These are phyloP conservation scores for Wasmannia auropunctata DNA, from an alignment of 1,140 invertebrate genomes.

Conservation along the genomic window DNA sequence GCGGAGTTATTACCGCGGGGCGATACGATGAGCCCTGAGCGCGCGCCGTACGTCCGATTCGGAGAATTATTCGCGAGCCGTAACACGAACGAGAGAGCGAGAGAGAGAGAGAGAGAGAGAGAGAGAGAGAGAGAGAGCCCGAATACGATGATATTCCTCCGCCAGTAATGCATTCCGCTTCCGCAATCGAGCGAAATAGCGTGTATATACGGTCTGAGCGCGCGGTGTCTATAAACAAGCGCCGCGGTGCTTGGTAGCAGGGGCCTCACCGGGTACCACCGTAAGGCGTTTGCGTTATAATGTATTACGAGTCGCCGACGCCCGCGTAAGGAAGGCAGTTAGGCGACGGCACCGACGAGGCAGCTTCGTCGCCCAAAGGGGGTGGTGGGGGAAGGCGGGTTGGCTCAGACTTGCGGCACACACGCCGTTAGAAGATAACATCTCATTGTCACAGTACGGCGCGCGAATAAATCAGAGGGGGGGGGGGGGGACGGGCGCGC, in stretches of 20 bases:
- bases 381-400: no score
- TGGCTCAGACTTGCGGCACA: conserved; percentile 54
- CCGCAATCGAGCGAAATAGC: conserved; percentile 67
- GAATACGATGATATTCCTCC: conserved; percentile 64
- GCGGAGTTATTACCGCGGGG: conserved; percentile 5
- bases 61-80: conserved; percentile 31
- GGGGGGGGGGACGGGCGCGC: no score
- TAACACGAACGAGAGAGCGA: not conserved
- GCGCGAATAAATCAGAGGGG: conserved; percentile 75
- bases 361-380: conserved; percentile 62
- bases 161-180: conserved; percentile 69
- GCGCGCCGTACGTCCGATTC: conserved; percentile 32
- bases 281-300: conserved; percentile 75
- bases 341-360: conserved; percentile 50
- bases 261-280: conserved; percentile 60
- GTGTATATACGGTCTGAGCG: conserved; percentile 64
- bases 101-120: no score
- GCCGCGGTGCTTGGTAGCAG: no score
- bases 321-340: conserved; percentile 46
- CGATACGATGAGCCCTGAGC: not conserved
- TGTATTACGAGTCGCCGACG: conserved; percentile 67
- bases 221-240: conserved; percentile 72
- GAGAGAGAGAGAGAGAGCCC: no score
- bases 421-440: conserved; percentile 78
- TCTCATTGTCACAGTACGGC: conserved; percentile 79